Base-by-base conservation (phyloP, 1,140 invertebrate genomes). In the Lethrus apterus region DNA sequence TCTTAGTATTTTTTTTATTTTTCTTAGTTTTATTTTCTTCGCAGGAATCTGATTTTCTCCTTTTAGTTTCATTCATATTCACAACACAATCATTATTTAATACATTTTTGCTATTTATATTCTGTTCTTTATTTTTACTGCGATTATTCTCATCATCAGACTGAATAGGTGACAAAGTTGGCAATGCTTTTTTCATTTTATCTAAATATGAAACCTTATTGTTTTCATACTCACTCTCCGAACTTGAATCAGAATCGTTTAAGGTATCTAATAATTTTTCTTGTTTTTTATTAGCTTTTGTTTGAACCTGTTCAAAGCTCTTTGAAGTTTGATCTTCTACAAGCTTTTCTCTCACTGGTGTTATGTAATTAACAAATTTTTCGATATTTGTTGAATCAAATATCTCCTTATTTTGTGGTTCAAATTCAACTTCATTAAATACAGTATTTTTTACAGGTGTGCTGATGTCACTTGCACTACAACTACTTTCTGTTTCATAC, bases 341-440 rank as follows among this genome's bases (percentile, higher is more conserved):
- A 19, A 3, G 8, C 1, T 13, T 1, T 26, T 42, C 24, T 4
- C 40, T 15, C 15, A 8, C 29, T 4, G 57, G 57, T 18, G 55
- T 54, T 32, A 62, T 59, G 13, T 56, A 51, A 24, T 59, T 52
- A 30, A 52, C 44, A 48, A 62, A 62, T 38, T 40, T 51, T 15
- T 59, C 57, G 11, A 62, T 51, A 48, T 58, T 52, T 24, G 35
- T 50, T 15, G 51, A 55, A 2, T 44, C 26, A 35, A 62, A 62
- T 15, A 61, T 35, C 33, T 56, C 55, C 29, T 42, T 42, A 1
- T 44, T 59, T 7, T 57, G 59, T 3, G 29, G 18, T 44, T 44
- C 42, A 48, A 62, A 62, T 24, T 59, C 59, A 8, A 59, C 42
- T 43, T 57, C 58, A 41, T 51, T 54, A 49, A 62, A 62, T 19